Conservation (phyloP, 2,113 vertebrate genomes). For the Ranitomeya variabilis region DNA sequence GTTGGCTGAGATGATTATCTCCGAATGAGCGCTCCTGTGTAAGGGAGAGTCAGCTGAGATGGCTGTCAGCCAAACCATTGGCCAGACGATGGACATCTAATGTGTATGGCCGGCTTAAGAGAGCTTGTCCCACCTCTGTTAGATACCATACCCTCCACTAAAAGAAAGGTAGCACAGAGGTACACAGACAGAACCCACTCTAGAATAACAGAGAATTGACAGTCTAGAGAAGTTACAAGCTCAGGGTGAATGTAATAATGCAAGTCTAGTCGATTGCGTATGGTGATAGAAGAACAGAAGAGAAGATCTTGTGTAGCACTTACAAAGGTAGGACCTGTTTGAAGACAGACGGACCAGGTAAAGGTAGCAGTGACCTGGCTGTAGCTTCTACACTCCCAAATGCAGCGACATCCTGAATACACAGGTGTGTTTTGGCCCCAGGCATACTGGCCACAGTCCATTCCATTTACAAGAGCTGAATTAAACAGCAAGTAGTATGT, state of each 20-base stretch:
- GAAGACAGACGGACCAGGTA: constrained; percentile 17
- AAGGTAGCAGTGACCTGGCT: constrained; percentile 7
- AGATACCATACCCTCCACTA: not conserved
- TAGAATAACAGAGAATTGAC: not conserved
- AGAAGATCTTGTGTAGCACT: not conserved
- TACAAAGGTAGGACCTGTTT: not conserved
- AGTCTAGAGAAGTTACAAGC: not conserved
- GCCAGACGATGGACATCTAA: too few relatives aligned
- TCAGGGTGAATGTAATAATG: not conserved
- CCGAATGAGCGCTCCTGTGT: too few relatives aligned
- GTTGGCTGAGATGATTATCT: too few relatives aligned
- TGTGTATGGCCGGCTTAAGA: too few relatives aligned
- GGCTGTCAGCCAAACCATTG: too few relatives aligned
- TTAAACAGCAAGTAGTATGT: constrained; percentile 98
- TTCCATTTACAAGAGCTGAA: constrained; percentile 96
- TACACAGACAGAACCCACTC: not conserved
- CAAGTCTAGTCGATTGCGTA: not conserved
- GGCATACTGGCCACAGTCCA: constrained; percentile 95
- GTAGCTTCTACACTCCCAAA: constrained; percentile 17
- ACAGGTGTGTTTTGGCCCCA: constrained; percentile 99
- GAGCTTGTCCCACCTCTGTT: not conserved
- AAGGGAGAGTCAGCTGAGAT: too few relatives aligned
- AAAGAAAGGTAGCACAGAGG: not conserved
- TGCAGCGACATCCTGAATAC: constrained; percentile 83
- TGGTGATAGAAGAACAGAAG: not conserved